Evolutionary conservation across 2,888 invertebrate species (phyloP).

Genomic region (Neoaliturus tenellus): DNA sequence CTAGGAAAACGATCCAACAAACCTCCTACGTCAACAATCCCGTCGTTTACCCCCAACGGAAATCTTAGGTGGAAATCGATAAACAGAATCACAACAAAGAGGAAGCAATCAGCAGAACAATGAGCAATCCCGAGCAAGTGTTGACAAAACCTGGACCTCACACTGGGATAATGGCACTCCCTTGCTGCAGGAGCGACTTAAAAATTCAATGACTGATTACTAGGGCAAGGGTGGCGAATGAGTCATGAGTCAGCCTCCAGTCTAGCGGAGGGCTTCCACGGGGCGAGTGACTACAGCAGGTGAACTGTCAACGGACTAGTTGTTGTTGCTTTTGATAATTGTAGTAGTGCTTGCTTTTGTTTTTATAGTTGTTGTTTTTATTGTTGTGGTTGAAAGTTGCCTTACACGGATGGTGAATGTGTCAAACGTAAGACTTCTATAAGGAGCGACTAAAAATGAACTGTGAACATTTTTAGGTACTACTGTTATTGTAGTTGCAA

Average conservation of each 20-base stretch:
- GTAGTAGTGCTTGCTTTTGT: too few relatives aligned
- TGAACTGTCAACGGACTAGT: too few relatives aligned
- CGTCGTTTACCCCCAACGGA: not conserved
- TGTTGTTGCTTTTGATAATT: too few relatives aligned
- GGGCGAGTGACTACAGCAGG: too few relatives aligned
- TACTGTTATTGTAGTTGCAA: too few relatives aligned
- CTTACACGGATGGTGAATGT: too few relatives aligned
- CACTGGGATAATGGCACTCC: slow-evolving; percentile 52
- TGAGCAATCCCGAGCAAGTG: slow-evolving; percentile 45
- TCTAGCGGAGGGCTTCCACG: too few relatives aligned
- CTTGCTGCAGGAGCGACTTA: slow-evolving; percentile 13
- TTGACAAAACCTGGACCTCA: slow-evolving; percentile 48
- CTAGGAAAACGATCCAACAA: not conserved
- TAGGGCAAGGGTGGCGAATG: not conserved
- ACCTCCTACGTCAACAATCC: not conserved
- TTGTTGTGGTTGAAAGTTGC: too few relatives aligned
- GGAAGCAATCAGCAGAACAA: slow-evolving; percentile 39
- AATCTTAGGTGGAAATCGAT: slow-evolving; percentile 36
- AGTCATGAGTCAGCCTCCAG: slow-evolving; percentile 17
- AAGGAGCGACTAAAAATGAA: too few relatives aligned
- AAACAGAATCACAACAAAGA: slow-evolving; percentile 26
- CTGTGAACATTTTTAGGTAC: too few relatives aligned
- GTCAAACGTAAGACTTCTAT: too few relatives aligned
- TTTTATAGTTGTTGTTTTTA: too few relatives aligned
- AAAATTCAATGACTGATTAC: slow-evolving; percentile 57